Base-by-base conservation (phyloP, 2,888 invertebrate genomes). In the Lysandra coridon region DNA sequence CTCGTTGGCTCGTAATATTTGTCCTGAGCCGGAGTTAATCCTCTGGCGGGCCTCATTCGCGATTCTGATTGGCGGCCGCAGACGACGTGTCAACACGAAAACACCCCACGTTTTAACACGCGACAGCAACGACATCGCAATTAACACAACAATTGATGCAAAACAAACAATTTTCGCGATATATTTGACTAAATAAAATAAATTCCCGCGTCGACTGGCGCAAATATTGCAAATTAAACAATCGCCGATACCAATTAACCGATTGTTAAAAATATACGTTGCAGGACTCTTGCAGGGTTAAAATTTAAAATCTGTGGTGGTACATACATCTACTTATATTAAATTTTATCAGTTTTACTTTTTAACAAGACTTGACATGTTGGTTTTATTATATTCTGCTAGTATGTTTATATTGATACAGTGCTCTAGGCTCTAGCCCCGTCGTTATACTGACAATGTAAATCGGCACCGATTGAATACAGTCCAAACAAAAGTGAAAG, bases 31-130 rank as follows among this genome's bases (percentile, higher is more conserved):
- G 53, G 76, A 30, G 76, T 23, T 57, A 76, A 76, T 76, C 76
- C 53, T 53, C 76, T 76, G 33, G 69, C 69, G 69, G 37, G 69
- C 69, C 30, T 69, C 69, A 69, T 69, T 69, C 69, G 33, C 33
- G 69, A 69, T 69, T 69, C 69, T 37, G 69, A 69, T 69, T 69
- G 69, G 69, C 69, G 69, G 69, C 69, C 33, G 69, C 69, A 69
- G 69, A 69, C 69, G 69, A 69, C 69, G 69, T 69, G 69, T 69
- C 69, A 69, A 69, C 69, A 69, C 33, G 12, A 30, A 33, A 23
- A n/a, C 62, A 69, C 30, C 23, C 64, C 14, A 37, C 33, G 5
- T 4, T 23, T 37, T 33, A 69, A 17, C 69, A 69, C 69, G 23
- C 33, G 4, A 4, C 33, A 12, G 30, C 37, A 69, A 33, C 69